A percentile compares a stretch with the other conserved stretches of the same genome.
These are phyloP conservation scores for Cisticola juncidis DNA, from an alignment of 2,113 vertebrate species.

Conservation along the genomic window DNA sequence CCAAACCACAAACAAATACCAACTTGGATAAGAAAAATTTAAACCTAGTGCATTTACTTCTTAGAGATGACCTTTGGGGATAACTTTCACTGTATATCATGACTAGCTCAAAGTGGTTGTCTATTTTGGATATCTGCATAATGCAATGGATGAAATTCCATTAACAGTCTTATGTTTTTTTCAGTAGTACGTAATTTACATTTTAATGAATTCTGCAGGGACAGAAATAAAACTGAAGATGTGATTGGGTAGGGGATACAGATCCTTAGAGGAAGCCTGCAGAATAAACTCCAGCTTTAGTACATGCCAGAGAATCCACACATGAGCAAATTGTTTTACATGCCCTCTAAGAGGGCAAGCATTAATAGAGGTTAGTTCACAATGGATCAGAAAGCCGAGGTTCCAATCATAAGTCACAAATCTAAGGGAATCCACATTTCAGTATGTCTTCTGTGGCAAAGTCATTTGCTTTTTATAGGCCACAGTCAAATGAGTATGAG, in stretches of 20 bases:
- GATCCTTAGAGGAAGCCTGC: background rate
- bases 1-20: background rate
- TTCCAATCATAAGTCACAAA: background rate
- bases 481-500: background rate
- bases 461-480: background rate
- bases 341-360: background rate
- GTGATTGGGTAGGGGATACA: background rate
- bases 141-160: background rate
- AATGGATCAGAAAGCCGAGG: background rate
- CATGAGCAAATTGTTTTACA: background rate
- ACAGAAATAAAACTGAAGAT: slow-evolving; percentile 13
- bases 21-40: background rate
- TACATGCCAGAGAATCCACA: background rate
- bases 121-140: background rate
- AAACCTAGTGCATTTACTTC: background rate
- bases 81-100: background rate
- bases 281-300: background rate
- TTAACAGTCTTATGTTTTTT: background rate
- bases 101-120: background rate
- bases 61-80: background rate
- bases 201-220: background rate
- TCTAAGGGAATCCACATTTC: background rate
- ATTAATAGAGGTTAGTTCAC: background rate
- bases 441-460: background rate
- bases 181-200: background rate